Conservation (phyloP, 2,113 vertebrate species). For the Pseudopipra pipra region DNA sequence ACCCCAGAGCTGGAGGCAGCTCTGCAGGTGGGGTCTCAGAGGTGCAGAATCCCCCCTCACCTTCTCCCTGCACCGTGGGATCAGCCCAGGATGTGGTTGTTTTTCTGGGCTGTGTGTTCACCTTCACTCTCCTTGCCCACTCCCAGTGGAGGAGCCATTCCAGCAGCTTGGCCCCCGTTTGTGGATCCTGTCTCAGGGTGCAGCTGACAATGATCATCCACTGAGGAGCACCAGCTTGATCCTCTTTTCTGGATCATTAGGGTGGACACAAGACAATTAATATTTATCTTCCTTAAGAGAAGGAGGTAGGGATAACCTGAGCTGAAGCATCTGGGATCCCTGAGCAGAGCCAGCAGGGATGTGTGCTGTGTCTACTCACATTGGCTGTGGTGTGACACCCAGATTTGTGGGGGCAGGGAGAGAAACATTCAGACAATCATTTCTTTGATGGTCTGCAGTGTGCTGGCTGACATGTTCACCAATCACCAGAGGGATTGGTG, state of each 20-base stretch:
- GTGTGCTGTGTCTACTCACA: accelerated
- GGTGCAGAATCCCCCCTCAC: background rate
- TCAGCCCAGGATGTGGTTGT: background rate
- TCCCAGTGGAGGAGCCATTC: accelerated
- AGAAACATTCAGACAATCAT: background rate
- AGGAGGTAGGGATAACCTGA: background rate
- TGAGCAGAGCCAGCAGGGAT: background rate
- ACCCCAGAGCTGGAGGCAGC: background rate
- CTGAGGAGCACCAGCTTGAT: background rate
- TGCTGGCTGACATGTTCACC: background rate
- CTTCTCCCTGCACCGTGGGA: background rate
- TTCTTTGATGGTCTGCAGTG: background rate
- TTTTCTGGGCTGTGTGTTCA: background rate
- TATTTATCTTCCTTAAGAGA: background rate
- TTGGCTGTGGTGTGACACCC: background rate
- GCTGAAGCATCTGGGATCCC: background rate
- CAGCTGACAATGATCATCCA: background rate
- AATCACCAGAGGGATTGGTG: background rate
- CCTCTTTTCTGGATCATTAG: background rate
- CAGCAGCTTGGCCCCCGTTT: background rate
- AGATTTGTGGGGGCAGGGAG: background rate
- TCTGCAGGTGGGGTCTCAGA: background rate
- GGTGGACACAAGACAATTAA: background rate
- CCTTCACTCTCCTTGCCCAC: background rate
- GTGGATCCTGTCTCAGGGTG: background rate